phyloP scores from a whole-genome alignment of 1,140 invertebrate genomes.

The Cotesia vestalis region DNA sequence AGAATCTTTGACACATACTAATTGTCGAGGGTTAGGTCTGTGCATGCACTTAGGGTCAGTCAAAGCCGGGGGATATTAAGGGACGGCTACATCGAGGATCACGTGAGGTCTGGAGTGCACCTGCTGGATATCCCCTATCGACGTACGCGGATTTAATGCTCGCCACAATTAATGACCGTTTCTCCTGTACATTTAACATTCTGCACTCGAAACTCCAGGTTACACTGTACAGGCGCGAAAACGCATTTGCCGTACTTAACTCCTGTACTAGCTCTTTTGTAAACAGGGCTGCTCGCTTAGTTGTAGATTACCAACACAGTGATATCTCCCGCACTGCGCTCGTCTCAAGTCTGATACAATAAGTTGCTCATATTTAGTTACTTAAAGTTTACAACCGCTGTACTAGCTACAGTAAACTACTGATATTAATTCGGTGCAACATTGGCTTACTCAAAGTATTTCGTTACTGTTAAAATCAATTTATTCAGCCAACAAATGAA shows the following conservation, averaged over 20 bases:
- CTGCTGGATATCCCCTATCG: conserved; percentile 39
- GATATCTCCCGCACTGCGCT: background rate
- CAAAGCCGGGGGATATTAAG: conserved; percentile 36
- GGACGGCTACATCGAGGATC: conserved; percentile 30
- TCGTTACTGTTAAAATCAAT: no score
- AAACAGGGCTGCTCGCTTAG: background rate
- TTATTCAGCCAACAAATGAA: no score
- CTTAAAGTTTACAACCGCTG: no score
- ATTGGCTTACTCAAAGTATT: no score
- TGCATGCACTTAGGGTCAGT: conserved; percentile 36
- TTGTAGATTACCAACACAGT: conserved; percentile 31
- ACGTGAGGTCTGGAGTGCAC: conserved; percentile 35
- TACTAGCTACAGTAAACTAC: no score
- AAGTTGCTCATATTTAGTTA: no score
- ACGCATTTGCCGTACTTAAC: background rate
- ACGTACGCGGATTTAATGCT: conserved; percentile 39
- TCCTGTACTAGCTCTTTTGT: background rate
- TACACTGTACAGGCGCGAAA: no score
- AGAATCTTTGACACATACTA: conserved; percentile 36
- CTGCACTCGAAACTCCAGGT: background rate
- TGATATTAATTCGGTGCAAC: no score
- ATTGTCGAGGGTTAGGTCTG: conserved; percentile 28
- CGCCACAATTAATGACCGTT: conserved; percentile 38
- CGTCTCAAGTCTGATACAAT: no score
- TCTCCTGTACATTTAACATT: conserved; percentile 10